Base-by-base conservation (phyloP, 2,797 vertebrate genomes). In the Cetoscarus ocellatus region DNA sequence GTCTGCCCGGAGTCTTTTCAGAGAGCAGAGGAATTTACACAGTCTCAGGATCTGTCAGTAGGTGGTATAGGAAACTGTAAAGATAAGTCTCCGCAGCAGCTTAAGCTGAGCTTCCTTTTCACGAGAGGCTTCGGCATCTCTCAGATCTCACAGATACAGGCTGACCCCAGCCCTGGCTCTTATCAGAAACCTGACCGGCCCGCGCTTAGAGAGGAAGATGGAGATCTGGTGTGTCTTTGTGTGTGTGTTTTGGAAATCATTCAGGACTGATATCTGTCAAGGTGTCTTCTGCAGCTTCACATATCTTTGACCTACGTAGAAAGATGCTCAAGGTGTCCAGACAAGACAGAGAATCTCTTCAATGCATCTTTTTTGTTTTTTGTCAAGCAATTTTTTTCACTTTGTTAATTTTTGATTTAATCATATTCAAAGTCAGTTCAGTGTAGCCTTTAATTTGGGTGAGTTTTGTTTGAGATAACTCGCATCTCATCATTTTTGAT, bases 21-120 rank as follows among this genome's bases (percentile, higher is more conserved):
- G 76, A 76, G 77, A 75, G 76, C 82, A 82, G 74, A 86, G 91
- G 89, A 92, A 89, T 93, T 93, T 93, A 92, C 90, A 91, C 88
- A 86, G 88, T 82, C 82, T 82, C 17, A 8, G 86, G 81, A 79
- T 88, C 87, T 82, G 90, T 93, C 86, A 79, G 85, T 87, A 85
- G 91, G 86, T 88, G 90, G 89, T 87, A 88, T 87, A 87, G 89
- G 89, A 91, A 91, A 89, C 87, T 90, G 90, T 93, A 93, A 91
- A 93, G 93, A 93, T 92, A 92, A 94, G 88, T 91, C 62, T 58
- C 72, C 44, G n/a, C 82, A 75, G 85, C 86, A 86, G 80, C 77
- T 87, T 82, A 86, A 75, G 84, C 73, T 75, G 39, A 73, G 83
- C 83, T 92, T 93, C 91, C 90, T 92, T 88, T 90, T 85, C 85